Evolutionary conservation across 1,140 invertebrate genomes (phyloP).

Genomic region (Drosophila albomicans): DNA sequence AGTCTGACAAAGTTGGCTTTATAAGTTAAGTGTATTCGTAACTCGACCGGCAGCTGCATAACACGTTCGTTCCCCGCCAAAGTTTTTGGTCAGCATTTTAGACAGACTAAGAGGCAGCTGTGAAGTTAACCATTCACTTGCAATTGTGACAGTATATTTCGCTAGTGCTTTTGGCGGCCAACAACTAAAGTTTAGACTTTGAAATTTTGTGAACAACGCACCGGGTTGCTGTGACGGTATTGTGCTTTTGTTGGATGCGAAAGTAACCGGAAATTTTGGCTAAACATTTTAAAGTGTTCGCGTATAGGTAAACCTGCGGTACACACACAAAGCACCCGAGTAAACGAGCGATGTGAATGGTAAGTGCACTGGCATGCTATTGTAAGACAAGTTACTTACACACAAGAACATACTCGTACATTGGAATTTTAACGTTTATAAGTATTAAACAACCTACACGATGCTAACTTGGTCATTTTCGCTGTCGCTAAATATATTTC

Average conservation of each 20-base stretch:
- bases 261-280: slow-evolving; percentile 38
- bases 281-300: slow-evolving; percentile 22
- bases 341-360: slow-evolving; percentile 77
- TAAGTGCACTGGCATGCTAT: slow-evolving; percentile 54
- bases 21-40: slow-evolving; percentile 74
- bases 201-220: slow-evolving; percentile 67
- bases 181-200: slow-evolving; percentile 76
- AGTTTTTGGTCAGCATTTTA: slow-evolving; percentile 42
- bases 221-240: slow-evolving; percentile 23
- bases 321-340: slow-evolving; percentile 20
- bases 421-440: too few species aligned
- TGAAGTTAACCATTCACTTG: slow-evolving; percentile 26
- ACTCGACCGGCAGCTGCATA: slow-evolving; percentile 60
- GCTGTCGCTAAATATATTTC: too few species aligned
- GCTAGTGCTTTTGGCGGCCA: slow-evolving; percentile 4
- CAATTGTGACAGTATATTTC: slow-evolving; percentile 65
- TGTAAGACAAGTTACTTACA: too few species aligned
- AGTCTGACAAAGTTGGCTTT: slow-evolving; percentile 68
- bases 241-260: slow-evolving; percentile 32
- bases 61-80: slow-evolving; percentile 37
- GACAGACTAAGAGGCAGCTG: slow-evolving; percentile 6
- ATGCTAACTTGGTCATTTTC: too few species aligned
- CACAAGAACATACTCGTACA: too few species aligned
- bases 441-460: too few species aligned
- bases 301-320: slow-evolving; percentile 54